These are phyloP conservation scores for Lycopodina hypogea DNA, from an alignment of 37 sponge, comb jelly and placozoan genomes.

Conservation along the genomic window DNA sequence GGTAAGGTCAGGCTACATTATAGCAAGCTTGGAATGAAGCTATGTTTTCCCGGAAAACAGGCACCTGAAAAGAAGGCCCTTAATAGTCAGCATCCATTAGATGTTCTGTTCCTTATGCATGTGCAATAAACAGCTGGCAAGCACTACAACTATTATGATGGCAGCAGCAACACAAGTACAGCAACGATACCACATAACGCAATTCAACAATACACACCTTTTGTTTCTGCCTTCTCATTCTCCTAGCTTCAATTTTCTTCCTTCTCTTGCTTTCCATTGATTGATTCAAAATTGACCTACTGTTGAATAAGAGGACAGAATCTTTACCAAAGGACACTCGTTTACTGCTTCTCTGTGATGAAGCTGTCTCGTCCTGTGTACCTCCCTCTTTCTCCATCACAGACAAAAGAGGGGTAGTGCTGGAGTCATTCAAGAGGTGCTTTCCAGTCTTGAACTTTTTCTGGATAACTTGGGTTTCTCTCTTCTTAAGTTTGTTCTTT, in stretches of 20 bases:
- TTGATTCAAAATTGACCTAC: background rate
- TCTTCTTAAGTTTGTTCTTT: conserved; percentile 5
- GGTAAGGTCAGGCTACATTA: too few relatives aligned
- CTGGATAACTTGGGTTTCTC: background rate
- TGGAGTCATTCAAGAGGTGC: background rate
- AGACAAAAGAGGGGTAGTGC: background rate
- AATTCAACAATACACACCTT: conserved; percentile 23
- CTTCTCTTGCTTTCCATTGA: conserved; percentile 14
- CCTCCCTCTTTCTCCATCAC: background rate
- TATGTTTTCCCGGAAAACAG: too few relatives aligned
- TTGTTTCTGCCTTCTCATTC: conserved; percentile 32
- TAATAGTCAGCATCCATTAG: too few relatives aligned
- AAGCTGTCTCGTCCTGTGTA: background rate
- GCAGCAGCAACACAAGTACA: too few relatives aligned
- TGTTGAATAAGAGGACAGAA: background rate
- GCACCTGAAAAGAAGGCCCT: too few relatives aligned
- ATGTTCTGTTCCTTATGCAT: too few relatives aligned
- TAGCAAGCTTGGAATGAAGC: too few relatives aligned
- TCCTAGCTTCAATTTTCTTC: conserved; percentile 29
- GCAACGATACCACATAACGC: background rate
- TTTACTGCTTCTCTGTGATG: too few relatives aligned
- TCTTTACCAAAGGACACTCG: too few relatives aligned
- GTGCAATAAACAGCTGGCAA: too few relatives aligned
- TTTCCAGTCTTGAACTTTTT: conserved; percentile 8
- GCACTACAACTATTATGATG: too few relatives aligned